Evolutionary conservation across 2,113 vertebrate genomes (phyloP).

Genomic region (Peucedramus taeniatus): DNA sequence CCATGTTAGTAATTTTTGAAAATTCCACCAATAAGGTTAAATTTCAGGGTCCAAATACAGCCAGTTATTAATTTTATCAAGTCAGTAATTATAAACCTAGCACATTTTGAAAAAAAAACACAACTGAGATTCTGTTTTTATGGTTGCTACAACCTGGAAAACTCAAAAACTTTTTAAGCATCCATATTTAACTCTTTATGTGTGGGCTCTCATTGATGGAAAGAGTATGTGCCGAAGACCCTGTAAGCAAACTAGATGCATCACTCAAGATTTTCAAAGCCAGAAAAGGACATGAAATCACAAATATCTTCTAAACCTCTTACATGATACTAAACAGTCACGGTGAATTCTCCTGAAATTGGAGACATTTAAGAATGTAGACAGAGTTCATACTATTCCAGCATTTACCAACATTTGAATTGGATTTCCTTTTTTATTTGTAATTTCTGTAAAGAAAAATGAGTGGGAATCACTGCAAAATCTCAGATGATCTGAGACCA

Average conservation of each 20-base stretch:
- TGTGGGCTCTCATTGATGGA: neutral
- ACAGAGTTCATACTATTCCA: neutral
- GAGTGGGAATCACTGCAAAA: neutral
- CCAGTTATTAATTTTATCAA: neutral
- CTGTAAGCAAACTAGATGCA: neutral
- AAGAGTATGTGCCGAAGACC: neutral
- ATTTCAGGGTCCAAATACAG: neutral
- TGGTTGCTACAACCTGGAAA: neutral
- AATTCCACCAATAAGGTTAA: neutral
- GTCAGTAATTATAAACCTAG: neutral
- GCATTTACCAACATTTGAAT: neutral
- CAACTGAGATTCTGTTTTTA: neutral
- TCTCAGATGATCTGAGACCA: neutral
- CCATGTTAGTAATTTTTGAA: neutral
- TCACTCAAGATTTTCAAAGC: neutral
- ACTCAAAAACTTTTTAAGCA: neutral
- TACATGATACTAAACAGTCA: neutral
- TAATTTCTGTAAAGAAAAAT: neutral
- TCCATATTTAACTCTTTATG: neutral
- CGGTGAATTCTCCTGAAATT: neutral
- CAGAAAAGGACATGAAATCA: neutral
- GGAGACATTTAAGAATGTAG: neutral
- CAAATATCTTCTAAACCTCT: neutral
- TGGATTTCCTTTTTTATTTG: neutral
- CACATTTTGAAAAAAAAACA: neutral